Evolutionary conservation across 2,113 vertebrate genomes (phyloP), one percentile per base, ranked within the genome.

Genomic region (Aegotheles bennettii): DNA sequence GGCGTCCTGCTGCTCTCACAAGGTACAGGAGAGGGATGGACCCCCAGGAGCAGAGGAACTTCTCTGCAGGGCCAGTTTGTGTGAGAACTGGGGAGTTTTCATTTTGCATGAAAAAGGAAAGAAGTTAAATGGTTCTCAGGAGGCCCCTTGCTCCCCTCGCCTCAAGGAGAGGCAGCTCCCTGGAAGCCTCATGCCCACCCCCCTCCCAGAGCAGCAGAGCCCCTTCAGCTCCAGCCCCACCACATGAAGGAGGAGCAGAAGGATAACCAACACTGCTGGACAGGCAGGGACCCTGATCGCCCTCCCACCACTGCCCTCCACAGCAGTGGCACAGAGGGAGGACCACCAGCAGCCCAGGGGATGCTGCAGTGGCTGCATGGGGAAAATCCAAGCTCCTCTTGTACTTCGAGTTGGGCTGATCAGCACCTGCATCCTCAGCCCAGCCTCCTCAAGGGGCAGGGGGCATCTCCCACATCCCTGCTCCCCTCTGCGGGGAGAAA

Each of bases 291-390:
- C 56, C 43, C 60, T 2, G 5, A 38, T 15, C 6, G 3, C 36
- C 45, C 40, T 54, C 35, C 57, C 42, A 5, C 13, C 3, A 2
- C 42, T 48, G 23, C 36, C 33, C 24, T 33, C 14, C 7, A 23
- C 6, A 9, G 64, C 0, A 0, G 50, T 7, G 47, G 53, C 51
- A 50, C 0, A 0, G 36, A 25, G 17, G 19, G 15, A 36, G n/a
- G 31, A 25, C 61, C 45, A 51, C n/a, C 24, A 5, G 57, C 2
- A 2, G 50, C 42, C 16, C n/a, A 6, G 4, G 35, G 29, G 51
- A 35, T 1, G 9, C 45, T 47, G 25, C 2, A 2, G 33, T 42
- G 35, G n/a, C 38, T 4, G 3, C 43, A 31, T 50, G 25, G 8
- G 13, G 6, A 1, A 28, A 24, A 47, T 10, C 28, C 26, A 24